Percentiles rank a stretch among this genome's conserved stretches.
Evolutionary conservation across 2,888 invertebrate species (phyloP).

Genomic region (Dione juno): DNA sequence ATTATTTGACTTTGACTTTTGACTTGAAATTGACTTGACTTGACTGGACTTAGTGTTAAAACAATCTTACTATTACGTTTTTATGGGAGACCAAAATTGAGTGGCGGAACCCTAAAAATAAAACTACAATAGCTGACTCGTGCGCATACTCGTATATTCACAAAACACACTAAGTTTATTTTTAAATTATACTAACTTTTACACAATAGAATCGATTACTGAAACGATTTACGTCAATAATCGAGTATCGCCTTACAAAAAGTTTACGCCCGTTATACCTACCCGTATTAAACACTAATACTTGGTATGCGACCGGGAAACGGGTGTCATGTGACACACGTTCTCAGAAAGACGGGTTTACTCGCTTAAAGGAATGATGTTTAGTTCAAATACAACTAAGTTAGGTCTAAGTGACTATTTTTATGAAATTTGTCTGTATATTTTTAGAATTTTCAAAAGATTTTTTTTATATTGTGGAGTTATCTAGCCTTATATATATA

Average conservation of each 20-base stretch:
- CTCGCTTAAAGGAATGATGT: background rate
- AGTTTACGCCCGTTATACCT: background rate
- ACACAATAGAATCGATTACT: constrained; percentile 12
- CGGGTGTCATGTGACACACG: constrained; percentile 35
- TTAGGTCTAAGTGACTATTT: background rate
- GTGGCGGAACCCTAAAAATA: too few relatives aligned
- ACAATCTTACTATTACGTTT: too few relatives aligned
- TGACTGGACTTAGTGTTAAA: too few relatives aligned
- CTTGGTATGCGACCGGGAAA: constrained; percentile 33
- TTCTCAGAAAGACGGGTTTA: constrained; percentile 19
- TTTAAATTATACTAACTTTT: background rate
- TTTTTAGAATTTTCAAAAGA: background rate
- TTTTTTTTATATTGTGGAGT: background rate
- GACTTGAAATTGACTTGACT: too few relatives aligned
- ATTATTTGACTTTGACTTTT: too few relatives aligned
- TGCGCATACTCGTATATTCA: too few relatives aligned
- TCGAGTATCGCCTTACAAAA: constrained; percentile 6
- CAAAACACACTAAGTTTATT: background rate
- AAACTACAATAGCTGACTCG: too few relatives aligned
- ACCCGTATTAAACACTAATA: background rate
- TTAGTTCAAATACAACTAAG: constrained; percentile 1
- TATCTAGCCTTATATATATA: too few relatives aligned
- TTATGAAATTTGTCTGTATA: background rate
- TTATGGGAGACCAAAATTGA: too few relatives aligned
- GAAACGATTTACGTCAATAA: constrained; percentile 3